A percentile compares a stretch with the other conserved stretches of the same genome.
These are phyloP conservation scores for Copidosoma aretas DNA, from an alignment of 2,888 invertebrate genomes.

Conservation along the genomic window DNA sequence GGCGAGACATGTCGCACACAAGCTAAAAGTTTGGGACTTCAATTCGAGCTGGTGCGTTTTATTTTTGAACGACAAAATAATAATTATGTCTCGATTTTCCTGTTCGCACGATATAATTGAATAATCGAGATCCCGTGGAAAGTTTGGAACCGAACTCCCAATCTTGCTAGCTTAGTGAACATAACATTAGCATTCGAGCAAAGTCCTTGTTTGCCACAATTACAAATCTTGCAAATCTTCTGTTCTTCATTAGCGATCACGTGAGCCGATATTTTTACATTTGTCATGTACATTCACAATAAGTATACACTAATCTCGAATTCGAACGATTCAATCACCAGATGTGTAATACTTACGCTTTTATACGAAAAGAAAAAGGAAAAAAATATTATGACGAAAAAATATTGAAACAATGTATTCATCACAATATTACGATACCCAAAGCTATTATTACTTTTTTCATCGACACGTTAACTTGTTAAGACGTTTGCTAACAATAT, in stretches of 20 bases:
- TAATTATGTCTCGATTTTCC: too few species aligned
- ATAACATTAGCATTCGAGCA: too few species aligned
- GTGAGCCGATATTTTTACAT: slow-evolving; percentile 31
- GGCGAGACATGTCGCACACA: neutral
- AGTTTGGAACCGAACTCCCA: too few species aligned
- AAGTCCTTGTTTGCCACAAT: too few species aligned
- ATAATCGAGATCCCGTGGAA: too few species aligned
- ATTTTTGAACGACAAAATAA: too few species aligned
- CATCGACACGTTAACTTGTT: slow-evolving; percentile 21
- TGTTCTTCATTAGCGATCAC: slow-evolving; percentile 16
- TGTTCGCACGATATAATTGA: too few species aligned
- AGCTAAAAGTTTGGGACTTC: neutral
- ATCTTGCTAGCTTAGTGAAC: too few species aligned
- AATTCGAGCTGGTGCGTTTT: too few species aligned
- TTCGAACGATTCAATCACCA: slow-evolving; percentile 22
- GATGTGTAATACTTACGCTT: slow-evolving; percentile 19
- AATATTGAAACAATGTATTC: slow-evolving; percentile 12
- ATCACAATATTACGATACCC: too few species aligned
- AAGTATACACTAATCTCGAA: slow-evolving; percentile 26
- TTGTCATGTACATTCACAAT: slow-evolving; percentile 3
- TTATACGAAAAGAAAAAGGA: slow-evolving; percentile 32
- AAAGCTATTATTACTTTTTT: slow-evolving; percentile 23
- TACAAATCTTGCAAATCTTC: neutral
- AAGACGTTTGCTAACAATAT: slow-evolving; percentile 30
- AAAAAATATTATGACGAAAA: slow-evolving; percentile 2